Evolutionary conservation across 2,888 invertebrate species (phyloP), one percentile per base, ranked within the genome.

Genomic region (Caenorhabditis parvicauda): DNA sequence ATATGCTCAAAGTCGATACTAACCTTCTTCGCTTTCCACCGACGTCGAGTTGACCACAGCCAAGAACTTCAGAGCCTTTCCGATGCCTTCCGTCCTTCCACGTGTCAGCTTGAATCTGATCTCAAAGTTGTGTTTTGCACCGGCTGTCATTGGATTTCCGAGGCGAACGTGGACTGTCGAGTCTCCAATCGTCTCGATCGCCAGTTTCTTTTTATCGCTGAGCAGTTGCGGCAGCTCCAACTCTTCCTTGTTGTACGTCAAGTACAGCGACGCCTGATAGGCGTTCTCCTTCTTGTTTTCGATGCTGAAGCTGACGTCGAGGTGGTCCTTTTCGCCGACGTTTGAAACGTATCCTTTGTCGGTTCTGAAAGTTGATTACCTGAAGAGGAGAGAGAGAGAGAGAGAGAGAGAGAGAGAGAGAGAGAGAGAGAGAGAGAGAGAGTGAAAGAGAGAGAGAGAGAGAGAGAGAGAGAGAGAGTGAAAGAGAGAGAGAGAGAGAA

Each of bases 1-100:
- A n/a, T n/a, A n/a, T n/a, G n/a, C n/a, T n/a, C n/a, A n/a, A n/a
- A n/a, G n/a, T n/a, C n/a, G n/a, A n/a, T n/a, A 14, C 17, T 19
- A n/a, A 21, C 27, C 43, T 9, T 58, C 55, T 2, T 81, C 79
- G 22, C 64, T 50, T 49, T 84, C 84, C 39, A 76, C 68, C 61
- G 82, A 83, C 35, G 83, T 82, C 27, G 82, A 83, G 67, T 83
- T 83, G 22, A 82, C 81, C 62, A 75, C 69, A 6, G 79, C 79
- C 1, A 65, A 53, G 51, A 83, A 75, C 45, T 73, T 68, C 22
- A 82, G 71, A 7, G 72, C 59, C 28, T 72, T 64, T 45, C 77
- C 76, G 38, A 79, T 62, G n/a, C 76, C 74, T 39, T 77, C 74
- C 14, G 75, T 68, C 39, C 75, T 63, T 50, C 80, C 76, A 21